Evolutionary conservation across 2,888 invertebrate species (phyloP).

Genomic region (Isotomurus palustris): DNA sequence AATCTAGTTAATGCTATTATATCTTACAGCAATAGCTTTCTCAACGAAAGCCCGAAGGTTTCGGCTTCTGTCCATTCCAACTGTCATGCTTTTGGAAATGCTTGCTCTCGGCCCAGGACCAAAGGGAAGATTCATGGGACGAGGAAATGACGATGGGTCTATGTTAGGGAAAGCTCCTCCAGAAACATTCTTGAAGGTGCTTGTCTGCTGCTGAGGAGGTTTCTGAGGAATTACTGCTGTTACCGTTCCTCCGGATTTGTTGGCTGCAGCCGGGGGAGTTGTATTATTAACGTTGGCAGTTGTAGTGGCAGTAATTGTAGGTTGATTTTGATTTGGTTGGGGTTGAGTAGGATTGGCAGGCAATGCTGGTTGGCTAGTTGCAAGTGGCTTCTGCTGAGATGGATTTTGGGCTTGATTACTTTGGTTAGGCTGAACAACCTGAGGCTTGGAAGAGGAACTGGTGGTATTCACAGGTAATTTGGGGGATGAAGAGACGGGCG

Average conservation of each 20-base stretch:
- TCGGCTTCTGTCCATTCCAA: slow-evolving; percentile 21
- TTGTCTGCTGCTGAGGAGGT: slow-evolving; percentile 10
- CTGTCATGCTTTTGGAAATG: too few relatives aligned
- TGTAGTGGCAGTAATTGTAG: not conserved
- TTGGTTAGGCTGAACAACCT: too few relatives aligned
- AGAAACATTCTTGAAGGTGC: not conserved
- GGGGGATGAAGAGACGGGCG: not conserved
- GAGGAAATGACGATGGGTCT: slow-evolving; percentile 3
- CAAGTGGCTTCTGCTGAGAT: not conserved
- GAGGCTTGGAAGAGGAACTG: too few relatives aligned
- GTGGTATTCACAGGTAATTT: too few relatives aligned
- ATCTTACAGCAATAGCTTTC: slow-evolving; percentile 37
- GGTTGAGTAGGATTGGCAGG: not conserved
- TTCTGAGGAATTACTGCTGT: slow-evolving; percentile 6
- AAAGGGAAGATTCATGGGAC: too few relatives aligned
- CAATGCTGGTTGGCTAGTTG: slow-evolving; percentile 2
- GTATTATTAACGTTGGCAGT: not conserved
- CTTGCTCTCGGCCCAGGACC: too few relatives aligned
- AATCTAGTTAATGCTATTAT: not conserved
- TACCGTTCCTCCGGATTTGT: not conserved
- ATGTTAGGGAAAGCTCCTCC: slow-evolving; percentile 4
- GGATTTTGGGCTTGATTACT: too few relatives aligned
- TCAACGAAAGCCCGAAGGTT: slow-evolving; percentile 39
- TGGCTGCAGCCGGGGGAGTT: not conserved
- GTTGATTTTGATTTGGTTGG: not conserved